Evolutionary conservation across 1,140 invertebrate species (phyloP).

Genomic region (Trachymyrmex cornetzi): DNA sequence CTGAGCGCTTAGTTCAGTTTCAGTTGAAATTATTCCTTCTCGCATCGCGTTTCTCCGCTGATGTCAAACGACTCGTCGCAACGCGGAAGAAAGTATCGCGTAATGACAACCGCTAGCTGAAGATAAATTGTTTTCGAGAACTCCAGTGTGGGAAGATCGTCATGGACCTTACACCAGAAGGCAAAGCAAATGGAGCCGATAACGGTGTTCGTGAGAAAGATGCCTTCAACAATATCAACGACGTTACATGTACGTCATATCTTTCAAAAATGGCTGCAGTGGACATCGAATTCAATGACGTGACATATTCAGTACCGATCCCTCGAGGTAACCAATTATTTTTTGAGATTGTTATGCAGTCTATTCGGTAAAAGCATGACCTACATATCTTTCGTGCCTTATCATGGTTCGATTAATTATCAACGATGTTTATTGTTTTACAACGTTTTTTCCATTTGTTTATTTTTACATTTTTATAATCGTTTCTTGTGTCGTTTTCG

Average conservation of each 20-base stretch:
- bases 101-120: constrained; percentile 30
- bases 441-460: too few relatives aligned
- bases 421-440: too few relatives aligned
- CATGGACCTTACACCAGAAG: constrained; percentile 29
- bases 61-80: background rate
- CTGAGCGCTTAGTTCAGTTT: background rate
- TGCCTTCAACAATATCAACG: background rate
- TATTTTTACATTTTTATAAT: too few relatives aligned
- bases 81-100: background rate
- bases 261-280: constrained; percentile 86
- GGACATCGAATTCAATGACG: constrained; percentile 91
- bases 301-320: constrained; percentile 89
- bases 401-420: too few relatives aligned
- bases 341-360: background rate
- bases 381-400: too few relatives aligned
- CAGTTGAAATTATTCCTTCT: background rate
- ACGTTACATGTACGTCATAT: constrained; percentile 41
- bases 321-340: constrained; percentile 87
- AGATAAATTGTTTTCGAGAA: background rate
- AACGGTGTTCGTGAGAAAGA: background rate
- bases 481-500: too few relatives aligned
- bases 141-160: background rate
- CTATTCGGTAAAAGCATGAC: too few relatives aligned
- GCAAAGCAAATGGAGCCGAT: background rate
- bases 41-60: background rate